Conservation (phyloP, 2,797 vertebrate genomes). For the Hapalemur alaotrensis region DNA sequence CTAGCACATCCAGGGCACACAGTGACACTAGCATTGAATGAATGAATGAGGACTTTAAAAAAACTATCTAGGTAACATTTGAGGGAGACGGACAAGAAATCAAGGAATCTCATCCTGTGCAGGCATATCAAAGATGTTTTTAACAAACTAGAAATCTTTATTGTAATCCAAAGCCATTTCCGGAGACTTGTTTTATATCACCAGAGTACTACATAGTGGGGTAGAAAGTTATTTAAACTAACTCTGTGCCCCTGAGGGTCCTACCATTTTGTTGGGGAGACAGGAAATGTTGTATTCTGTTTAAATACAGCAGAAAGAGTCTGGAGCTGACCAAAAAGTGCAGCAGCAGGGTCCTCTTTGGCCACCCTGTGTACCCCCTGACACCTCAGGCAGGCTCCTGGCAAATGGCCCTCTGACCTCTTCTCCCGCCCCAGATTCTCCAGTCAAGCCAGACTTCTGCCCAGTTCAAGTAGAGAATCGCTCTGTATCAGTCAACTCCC, state of each 20-base stretch:
- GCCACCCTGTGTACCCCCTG: background rate
- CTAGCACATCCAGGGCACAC: background rate
- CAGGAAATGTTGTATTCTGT: background rate
- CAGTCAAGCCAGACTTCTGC: background rate
- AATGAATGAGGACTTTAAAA: background rate
- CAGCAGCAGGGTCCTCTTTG: background rate
- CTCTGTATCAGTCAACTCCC: conserved; percentile 23
- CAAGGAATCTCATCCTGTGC: background rate
- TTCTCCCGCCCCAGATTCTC: conserved; percentile 52
- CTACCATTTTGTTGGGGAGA: background rate
- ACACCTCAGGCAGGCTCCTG: background rate
- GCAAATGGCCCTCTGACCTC: background rate
- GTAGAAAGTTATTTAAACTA: background rate
- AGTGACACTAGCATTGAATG: background rate
- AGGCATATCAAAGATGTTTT: background rate
- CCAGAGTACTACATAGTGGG: background rate
- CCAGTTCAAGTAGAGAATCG: conserved; percentile 17
- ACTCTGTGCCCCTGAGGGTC: background rate
- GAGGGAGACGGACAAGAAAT: background rate
- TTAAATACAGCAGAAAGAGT: background rate
- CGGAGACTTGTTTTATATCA: background rate
- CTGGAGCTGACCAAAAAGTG: background rate
- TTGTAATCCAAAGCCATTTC: background rate
- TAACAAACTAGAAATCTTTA: conserved; percentile 4
- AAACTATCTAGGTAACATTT: background rate